These are phyloP conservation scores for Clarias magur DNA, from an alignment of 2,113 vertebrate genomes.

Conservation along the genomic window DNA sequence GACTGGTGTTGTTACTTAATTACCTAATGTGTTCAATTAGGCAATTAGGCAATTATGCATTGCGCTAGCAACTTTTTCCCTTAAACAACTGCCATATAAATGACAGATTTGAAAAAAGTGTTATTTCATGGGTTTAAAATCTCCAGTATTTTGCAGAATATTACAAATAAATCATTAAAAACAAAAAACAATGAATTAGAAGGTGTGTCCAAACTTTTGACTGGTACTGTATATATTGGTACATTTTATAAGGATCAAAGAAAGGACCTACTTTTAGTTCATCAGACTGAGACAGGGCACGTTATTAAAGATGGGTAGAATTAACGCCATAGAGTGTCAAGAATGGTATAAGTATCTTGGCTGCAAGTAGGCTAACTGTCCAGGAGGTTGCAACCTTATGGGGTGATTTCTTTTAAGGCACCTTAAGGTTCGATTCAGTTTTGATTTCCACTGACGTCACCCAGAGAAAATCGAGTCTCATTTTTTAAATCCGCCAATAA, in stretches of 20 bases:
- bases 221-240: not conserved
- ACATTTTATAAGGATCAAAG: not conserved
- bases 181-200: no score
- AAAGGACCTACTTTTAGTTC: not conserved
- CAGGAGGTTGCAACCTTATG: not conserved
- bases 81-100: no score
- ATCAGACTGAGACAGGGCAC: not conserved
- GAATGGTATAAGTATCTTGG: not conserved
- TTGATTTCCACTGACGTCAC: not conserved
- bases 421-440: not conserved
- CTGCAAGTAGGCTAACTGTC: not conserved
- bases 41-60: no score
- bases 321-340: not conserved
- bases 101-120: no score
- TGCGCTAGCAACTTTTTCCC: no score
- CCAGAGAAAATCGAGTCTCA: not conserved
- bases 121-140: no score
- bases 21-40: no score
- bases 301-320: not conserved
- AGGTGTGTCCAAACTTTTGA: no score
- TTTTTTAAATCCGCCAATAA: not conserved
- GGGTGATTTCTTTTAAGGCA: not conserved
- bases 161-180: no score
- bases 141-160: no score
- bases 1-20: no score